phyloP scores from a whole-genome alignment of 2,888 invertebrate species.

The Oscheius myriophilus region DNA sequence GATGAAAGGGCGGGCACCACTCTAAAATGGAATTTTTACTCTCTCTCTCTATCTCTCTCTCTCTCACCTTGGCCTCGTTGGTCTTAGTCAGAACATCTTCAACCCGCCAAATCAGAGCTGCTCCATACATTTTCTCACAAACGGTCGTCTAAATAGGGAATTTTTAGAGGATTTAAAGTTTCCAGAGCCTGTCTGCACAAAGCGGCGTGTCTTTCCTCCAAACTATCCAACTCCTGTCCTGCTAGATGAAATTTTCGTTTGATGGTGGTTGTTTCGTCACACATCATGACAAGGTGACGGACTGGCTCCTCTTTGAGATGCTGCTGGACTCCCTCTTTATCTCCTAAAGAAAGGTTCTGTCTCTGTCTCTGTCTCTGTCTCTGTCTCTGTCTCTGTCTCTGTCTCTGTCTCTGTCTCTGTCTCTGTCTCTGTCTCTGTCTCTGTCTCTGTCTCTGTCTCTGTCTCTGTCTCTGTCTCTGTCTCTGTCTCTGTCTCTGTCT shows the following conservation, averaged over 20 bases:
- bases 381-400: neutral
- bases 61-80: conserved; percentile 64
- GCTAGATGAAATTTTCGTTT: conserved; percentile 36
- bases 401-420: neutral
- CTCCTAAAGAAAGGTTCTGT: conserved; percentile 43
- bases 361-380: conserved; percentile 60
- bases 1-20: conserved; percentile 70
- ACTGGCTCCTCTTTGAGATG: conserved; percentile 71
- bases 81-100: conserved; percentile 69
- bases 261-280: conserved; percentile 69
- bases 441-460: neutral
- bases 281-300: conserved; percentile 70
- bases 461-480: conserved; percentile 60
- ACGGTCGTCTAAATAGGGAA: conserved; percentile 59
- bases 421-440: neutral
- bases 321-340: conserved; percentile 67
- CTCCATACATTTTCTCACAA: conserved; percentile 71
- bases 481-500: neutral
- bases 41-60: neutral
- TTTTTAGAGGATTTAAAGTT: neutral
- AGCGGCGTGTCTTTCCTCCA: conserved; percentile 5
- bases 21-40: conserved; percentile 41
- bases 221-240: neutral
- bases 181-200: neutral
- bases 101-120: conserved; percentile 72